Conservation (phyloP, 2,113 vertebrate genomes). For the Crotalus viridis region DNA sequence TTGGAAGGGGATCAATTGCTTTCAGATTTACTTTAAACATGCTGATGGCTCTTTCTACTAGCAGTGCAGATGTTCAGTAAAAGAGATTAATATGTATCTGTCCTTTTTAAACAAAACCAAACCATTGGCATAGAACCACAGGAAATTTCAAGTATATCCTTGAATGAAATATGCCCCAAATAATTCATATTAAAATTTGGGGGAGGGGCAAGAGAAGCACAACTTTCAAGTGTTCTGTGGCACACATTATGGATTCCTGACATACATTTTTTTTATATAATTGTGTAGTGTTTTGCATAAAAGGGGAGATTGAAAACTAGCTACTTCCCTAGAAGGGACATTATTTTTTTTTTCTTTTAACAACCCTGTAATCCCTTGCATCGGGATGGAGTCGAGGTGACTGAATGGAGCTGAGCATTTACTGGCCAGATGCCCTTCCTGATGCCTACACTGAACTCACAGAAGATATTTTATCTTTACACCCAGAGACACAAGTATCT, state of each 20-base stretch:
- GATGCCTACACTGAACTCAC: background rate
- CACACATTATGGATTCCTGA: background rate
- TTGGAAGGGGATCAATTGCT: background rate
- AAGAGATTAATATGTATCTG: background rate
- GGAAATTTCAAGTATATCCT: background rate
- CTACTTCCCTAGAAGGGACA: background rate
- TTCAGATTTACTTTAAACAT: background rate
- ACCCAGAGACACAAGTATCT: background rate
- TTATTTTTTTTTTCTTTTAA: background rate
- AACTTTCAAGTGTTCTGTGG: background rate
- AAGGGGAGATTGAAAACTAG: background rate
- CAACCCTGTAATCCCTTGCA: background rate
- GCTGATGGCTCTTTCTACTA: background rate
- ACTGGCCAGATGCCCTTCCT: background rate
- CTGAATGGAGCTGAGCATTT: background rate
- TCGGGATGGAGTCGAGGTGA: background rate
- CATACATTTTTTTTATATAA: background rate
- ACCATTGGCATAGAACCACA: background rate
- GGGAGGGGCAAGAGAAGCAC: conserved; percentile 42
- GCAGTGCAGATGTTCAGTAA: background rate
- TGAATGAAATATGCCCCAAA: background rate
- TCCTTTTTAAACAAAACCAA: background rate
- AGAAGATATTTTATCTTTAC: background rate
- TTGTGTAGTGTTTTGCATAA: background rate
- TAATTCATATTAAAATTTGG: conserved; percentile 55